These are phyloP conservation scores for Leucania comma DNA, from an alignment of 2,888 invertebrate genomes.

Conservation along the genomic window DNA sequence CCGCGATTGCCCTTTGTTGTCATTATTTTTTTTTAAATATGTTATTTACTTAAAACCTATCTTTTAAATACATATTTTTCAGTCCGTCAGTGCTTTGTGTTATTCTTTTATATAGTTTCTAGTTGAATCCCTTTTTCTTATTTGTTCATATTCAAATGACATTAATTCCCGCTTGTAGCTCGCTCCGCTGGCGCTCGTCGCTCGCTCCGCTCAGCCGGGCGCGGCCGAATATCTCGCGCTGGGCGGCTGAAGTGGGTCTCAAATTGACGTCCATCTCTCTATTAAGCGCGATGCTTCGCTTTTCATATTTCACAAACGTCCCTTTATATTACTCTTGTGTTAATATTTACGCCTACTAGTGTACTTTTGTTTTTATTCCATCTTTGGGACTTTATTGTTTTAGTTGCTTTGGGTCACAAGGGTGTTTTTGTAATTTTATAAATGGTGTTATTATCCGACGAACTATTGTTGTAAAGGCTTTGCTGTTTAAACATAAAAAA, in stretches of 20 bases:
- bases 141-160: too few species aligned
- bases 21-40: too few species aligned
- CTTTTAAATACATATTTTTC: too few species aligned
- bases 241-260: constrained; percentile 76
- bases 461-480: too few species aligned
- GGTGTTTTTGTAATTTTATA: neutral
- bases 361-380: constrained; percentile 37
- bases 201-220: constrained; percentile 43
- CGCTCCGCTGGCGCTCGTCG: constrained; percentile 34
- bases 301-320: constrained; percentile 76
- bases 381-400: constrained; percentile 5
- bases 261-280: constrained; percentile 80
- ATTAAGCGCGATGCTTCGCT: constrained; percentile 76
- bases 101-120: too few species aligned
- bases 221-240: constrained; percentile 66
- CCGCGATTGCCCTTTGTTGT: too few species aligned
- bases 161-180: neutral
- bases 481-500: too few species aligned
- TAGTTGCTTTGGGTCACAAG: neutral
- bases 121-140: too few species aligned
- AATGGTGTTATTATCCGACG: neutral
- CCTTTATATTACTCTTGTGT: constrained; percentile 59
- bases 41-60: too few species aligned
- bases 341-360: constrained; percentile 51
- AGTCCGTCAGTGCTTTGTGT: too few species aligned